phyloP scores from a whole-genome alignment of 2,888 invertebrate species.

The Callosobruchus maculatus region DNA sequence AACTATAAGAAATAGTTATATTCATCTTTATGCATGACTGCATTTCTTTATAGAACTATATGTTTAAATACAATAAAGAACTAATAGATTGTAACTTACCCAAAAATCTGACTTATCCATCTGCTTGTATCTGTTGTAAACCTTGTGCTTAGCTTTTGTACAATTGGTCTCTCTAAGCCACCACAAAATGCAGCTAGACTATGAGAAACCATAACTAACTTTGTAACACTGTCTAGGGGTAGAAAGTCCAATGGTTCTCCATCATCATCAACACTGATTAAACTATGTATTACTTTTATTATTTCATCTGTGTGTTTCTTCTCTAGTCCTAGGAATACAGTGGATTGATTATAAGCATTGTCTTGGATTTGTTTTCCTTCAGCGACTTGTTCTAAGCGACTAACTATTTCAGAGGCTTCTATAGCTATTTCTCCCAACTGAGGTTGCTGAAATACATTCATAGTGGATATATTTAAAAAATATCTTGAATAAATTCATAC shows the following conservation, averaged over 20 bases:
- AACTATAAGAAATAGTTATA: too few species aligned
- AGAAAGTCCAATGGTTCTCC: constrained; percentile 60
- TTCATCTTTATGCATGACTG: too few species aligned
- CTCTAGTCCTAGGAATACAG: constrained; percentile 46
- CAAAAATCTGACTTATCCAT: constrained; percentile 85
- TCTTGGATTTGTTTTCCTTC: constrained; percentile 39
- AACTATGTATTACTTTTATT: constrained; percentile 55
- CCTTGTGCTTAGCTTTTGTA: constrained; percentile 75
- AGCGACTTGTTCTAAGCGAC: constrained; percentile 46
- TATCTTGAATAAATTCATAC: neutral
- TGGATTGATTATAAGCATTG: constrained; percentile 35
- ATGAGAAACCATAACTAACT: constrained; percentile 76
- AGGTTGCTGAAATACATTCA: constrained; percentile 24
- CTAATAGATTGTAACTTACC: constrained; percentile 50
- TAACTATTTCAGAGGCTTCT: constrained; percentile 50
- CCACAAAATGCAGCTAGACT: constrained; percentile 83
- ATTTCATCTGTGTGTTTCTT: constrained; percentile 55
- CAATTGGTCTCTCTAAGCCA: constrained; percentile 74
- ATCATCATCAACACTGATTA: constrained; percentile 61
- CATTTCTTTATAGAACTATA: too few species aligned
- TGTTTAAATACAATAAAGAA: too few species aligned
- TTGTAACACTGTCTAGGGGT: constrained; percentile 60
- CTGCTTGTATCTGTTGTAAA: constrained; percentile 81
- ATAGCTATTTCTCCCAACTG: constrained; percentile 48
- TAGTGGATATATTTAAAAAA: neutral